These are phyloP conservation scores for Rhopalosiphum padi DNA, from an alignment of 1,140 invertebrate species.

Conservation along the genomic window DNA sequence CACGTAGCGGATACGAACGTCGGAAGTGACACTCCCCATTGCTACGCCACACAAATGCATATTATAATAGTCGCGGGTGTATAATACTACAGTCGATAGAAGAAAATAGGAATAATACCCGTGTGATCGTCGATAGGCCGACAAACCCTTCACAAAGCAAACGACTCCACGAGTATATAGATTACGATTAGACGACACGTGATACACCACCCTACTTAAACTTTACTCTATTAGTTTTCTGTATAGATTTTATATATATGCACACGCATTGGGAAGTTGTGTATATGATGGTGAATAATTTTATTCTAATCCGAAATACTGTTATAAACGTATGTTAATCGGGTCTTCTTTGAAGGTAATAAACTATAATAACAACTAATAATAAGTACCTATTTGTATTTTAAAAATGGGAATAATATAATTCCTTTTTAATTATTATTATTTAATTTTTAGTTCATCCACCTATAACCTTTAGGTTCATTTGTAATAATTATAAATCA, in stretches of 20 bases:
- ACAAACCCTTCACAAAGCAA: not conserved
- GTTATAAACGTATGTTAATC: not conserved
- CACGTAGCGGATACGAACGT: not conserved
- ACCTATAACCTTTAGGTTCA: not conserved
- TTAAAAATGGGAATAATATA: not conserved
- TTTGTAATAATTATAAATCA: not conserved
- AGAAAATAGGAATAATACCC: not conserved
- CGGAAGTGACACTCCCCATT: not conserved
- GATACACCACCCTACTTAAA: not conserved
- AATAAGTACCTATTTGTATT: not conserved
- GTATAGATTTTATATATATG: not conserved
- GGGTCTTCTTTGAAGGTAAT: not conserved
- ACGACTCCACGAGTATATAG: not conserved
- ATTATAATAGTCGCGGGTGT: not conserved
- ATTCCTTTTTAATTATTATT: not conserved
- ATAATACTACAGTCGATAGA: not conserved
- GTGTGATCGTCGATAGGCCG: not conserved
- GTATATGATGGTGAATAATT: not conserved
- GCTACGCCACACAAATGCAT: not conserved
- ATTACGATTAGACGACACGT: constrained; percentile 9
- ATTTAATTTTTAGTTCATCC: not conserved
- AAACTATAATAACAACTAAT: no score
- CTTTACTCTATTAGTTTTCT: not conserved
- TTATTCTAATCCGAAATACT: not conserved
- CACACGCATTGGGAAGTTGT: not conserved